Conservation (phyloP, 2,888 invertebrate genomes). For the Drosophila mimetica region DNA sequence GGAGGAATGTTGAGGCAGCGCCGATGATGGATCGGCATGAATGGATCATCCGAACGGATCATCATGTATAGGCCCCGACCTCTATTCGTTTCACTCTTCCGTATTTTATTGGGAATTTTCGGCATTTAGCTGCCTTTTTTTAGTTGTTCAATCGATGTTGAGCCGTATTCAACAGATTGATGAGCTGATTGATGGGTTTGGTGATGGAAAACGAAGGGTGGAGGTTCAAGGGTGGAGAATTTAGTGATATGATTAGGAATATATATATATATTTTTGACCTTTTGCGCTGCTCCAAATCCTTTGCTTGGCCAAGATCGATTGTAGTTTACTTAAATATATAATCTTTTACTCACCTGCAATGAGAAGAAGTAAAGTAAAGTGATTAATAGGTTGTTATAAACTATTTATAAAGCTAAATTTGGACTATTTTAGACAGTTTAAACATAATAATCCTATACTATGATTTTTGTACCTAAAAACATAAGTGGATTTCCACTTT, state of each 20-base stretch:
- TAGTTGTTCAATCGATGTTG: constrained; percentile 38
- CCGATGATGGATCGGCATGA: constrained; percentile 30
- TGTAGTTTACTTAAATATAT: too few relatives aligned
- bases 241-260: background rate
- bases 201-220: background rate
- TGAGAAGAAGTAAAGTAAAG: constrained; percentile 1
- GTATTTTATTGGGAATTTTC: constrained; percentile 5
- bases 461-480: too few relatives aligned
- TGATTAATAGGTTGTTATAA: background rate
- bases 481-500: too few relatives aligned
- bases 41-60: constrained; percentile 21
- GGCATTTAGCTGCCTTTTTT: constrained; percentile 14
- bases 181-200: constrained; percentile 17
- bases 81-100: background rate
- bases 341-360: constrained; percentile 49
- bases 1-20: constrained; percentile 3
- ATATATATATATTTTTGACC: too few relatives aligned
- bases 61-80: constrained; percentile 24
- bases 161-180: constrained; percentile 3
- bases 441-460: too few relatives aligned
- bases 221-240: background rate
- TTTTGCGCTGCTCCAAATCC: constrained; percentile 9
- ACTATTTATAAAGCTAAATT: too few relatives aligned
- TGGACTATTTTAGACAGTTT: too few relatives aligned
- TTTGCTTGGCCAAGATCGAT: constrained; percentile 28